Percentiles rank a stretch among this genome's conserved stretches.
phyloP scores from a whole-genome alignment of 2,113 vertebrate genomes.

The Ascaphus truei region DNA sequence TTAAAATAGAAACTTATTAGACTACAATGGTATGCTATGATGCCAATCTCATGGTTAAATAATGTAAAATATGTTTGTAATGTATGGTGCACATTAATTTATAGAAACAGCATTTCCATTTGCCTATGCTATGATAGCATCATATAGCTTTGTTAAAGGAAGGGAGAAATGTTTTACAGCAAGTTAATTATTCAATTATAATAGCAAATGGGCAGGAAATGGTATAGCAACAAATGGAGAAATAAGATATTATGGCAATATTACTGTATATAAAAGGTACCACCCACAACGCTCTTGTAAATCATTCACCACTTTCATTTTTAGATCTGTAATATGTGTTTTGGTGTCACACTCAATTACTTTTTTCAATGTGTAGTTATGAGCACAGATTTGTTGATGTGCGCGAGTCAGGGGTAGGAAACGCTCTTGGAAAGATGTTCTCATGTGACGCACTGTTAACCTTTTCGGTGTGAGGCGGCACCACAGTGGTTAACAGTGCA shows the following conservation, averaged over 20 bases:
- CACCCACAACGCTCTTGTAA: not conserved
- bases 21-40: not conserved
- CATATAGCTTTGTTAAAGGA: not conserved
- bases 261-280: not conserved
- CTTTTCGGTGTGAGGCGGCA: no score
- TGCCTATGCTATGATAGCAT: not conserved
- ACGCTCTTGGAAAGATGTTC: not conserved
- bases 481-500: no score
- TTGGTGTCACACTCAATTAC: not conserved
- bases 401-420: not conserved
- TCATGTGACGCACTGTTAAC: no score
- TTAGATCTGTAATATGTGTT: not conserved
- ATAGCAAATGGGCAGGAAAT: constrained; percentile 1
- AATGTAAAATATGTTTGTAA: not conserved
- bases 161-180: not conserved
- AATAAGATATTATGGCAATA: not conserved
- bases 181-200: constrained; percentile 21
- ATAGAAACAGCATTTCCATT: not conserved
- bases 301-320: no score
- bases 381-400: not conserved
- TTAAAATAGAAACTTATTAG: constrained; percentile 12
- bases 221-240: not conserved
- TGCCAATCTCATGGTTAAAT: not conserved
- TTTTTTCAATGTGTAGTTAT: not conserved
- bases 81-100: not conserved